Evolutionary conservation across 2,888 invertebrate genomes (phyloP).

Genomic region (Sarcophaga variegata): DNA sequence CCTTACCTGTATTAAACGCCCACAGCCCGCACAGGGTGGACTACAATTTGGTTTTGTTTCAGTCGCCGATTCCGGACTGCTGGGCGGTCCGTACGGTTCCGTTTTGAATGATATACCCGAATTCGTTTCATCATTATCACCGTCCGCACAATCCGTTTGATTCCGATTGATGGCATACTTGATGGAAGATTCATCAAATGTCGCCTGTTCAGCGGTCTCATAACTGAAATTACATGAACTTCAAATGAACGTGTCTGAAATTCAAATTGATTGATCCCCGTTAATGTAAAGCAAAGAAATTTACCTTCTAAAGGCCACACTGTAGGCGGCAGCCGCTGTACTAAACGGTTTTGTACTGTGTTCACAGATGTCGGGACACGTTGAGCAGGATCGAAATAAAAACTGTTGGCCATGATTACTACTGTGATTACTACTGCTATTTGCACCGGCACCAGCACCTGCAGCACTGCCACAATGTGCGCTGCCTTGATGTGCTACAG

Average conservation of each 20-base stretch:
- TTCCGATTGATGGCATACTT: slow-evolving; percentile 80
- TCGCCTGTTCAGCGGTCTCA: slow-evolving; percentile 80
- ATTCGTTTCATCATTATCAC: slow-evolving; percentile 79
- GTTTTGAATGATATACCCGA: slow-evolving; percentile 81
- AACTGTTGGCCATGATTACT: slow-evolving; percentile 76
- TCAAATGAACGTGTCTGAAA: slow-evolving; percentile 45
- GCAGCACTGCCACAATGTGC: slow-evolving; percentile 79
- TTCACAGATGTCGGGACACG: slow-evolving; percentile 81
- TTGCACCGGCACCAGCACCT: slow-evolving; percentile 78
- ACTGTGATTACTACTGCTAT: slow-evolving; percentile 73
- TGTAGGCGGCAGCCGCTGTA: slow-evolving; percentile 74
- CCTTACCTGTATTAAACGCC: slow-evolving; percentile 87
- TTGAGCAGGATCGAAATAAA: slow-evolving; percentile 81
- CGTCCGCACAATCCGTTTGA: slow-evolving; percentile 80
- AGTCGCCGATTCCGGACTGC: slow-evolving; percentile 81
- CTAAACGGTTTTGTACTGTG: slow-evolving; percentile 81
- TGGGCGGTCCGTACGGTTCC: slow-evolving; percentile 81
- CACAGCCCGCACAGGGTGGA: slow-evolving; percentile 92
- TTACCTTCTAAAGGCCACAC: slow-evolving; percentile 81
- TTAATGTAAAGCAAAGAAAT: slow-evolving; percentile 11
- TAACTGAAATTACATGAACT: slow-evolving; percentile 75
- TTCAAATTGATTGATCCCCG: slow-evolving; percentile 1
- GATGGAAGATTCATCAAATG: slow-evolving; percentile 80
- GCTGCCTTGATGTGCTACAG: slow-evolving; percentile 80
- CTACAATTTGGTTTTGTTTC: slow-evolving; percentile 78